These are phyloP conservation scores for Hypotaenidia philippensis DNA, from an alignment of 2,797 vertebrate species.

Conservation along the genomic window DNA sequence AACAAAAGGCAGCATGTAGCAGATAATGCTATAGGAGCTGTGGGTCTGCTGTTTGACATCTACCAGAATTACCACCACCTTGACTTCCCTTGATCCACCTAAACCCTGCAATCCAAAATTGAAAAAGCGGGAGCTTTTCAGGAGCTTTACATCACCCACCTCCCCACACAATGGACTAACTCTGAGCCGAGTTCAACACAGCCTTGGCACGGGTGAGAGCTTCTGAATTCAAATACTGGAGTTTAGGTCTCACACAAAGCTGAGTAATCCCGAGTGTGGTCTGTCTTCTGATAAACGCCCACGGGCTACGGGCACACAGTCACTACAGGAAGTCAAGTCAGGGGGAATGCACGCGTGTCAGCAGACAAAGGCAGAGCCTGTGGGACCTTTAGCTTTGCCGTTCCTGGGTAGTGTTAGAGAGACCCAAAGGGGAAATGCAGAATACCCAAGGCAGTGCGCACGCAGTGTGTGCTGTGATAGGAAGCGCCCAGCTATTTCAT, in stretches of 20 bases:
- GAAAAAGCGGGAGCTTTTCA: neutral
- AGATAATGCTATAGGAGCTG: neutral
- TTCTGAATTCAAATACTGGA: neutral
- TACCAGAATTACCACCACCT: neutral
- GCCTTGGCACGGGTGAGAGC: neutral
- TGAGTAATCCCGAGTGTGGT: neutral
- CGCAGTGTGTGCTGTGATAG: accelerated
- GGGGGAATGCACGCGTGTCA: accelerated
- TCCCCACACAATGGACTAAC: neutral
- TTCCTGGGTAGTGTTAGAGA: neutral
- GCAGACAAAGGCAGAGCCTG: neutral
- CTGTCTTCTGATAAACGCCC: neutral
- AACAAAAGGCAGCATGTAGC: neutral
- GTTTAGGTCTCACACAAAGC: neutral
- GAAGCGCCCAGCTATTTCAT: neutral
- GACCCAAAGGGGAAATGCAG: neutral
- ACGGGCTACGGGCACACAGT: neutral
- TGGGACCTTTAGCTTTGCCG: neutral
- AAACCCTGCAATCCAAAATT: neutral
- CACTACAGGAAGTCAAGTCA: neutral
- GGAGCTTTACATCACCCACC: neutral
- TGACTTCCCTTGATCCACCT: neutral
- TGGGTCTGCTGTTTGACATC: neutral
- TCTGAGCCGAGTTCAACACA: neutral
- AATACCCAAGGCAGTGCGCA: neutral